Evolutionary conservation across 2,797 vertebrate species (phyloP), one percentile per base, ranked within the genome.

Genomic region (Myotis findleyi): DNA sequence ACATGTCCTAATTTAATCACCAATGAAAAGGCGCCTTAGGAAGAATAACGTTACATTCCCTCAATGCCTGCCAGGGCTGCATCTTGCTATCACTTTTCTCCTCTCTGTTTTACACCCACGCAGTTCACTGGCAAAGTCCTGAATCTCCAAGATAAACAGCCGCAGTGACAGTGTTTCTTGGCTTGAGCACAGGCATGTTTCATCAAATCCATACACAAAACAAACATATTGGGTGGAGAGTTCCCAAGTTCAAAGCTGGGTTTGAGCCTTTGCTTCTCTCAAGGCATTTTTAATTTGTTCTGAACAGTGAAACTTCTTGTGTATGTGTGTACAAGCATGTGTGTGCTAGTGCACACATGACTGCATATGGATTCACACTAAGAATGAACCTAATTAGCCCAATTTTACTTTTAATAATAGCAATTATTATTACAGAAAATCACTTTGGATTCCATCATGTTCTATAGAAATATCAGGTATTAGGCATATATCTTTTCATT

Each of bases 181-280:
- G 89, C 87, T 41, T 27, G 7, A 20, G 36, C 0, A 36, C 14
- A 62, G 89, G 41, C 27, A 18, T 30, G 17, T 69, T 93, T 88
- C 81, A 64, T 80, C 69, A 92, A 47, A 92, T 62, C 59, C 14
- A 64, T 14, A 87, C 30, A 62, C 57, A 64, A 30, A 87, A 68
- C 73, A 62, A 94, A 71, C 87, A 72, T 23, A n/a, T 13, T 36
- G 4, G 21, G 2, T 66, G 90, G 62, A 55, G 73, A 71, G 41
- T 88, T 62, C 85, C 90, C 77, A 83, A 80, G 90, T 72, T 92
- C 66, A 77, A 93, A 91, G 84, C 20, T 89, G 73, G 21, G 36
- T 5, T 79, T 89, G 57, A 77, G 44, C 47, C 80, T 86, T 33
- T 27, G 72, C 57, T 90, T 44, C 36, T 80, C 30, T 80, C 18